These are phyloP conservation scores for Adineta ricciae DNA, from an alignment of 2,888 invertebrate species.

Conservation along the genomic window DNA sequence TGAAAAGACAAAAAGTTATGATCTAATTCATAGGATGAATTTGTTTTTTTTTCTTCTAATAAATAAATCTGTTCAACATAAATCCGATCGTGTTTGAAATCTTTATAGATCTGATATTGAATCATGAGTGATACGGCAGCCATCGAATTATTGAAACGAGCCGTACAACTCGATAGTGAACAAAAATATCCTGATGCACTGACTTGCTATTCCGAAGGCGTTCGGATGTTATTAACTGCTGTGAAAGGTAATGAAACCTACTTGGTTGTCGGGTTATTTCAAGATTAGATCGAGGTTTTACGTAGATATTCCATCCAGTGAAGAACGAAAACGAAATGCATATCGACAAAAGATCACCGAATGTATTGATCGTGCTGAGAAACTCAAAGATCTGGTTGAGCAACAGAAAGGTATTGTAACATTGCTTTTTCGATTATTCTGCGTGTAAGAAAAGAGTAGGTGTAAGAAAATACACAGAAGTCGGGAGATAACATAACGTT, in stretches of 20 bases:
- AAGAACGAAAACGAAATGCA: slow-evolving; percentile 6
- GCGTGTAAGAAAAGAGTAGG: not conserved
- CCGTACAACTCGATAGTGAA: slow-evolving; percentile 8
- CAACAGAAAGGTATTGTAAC: not conserved
- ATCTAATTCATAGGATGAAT: no score
- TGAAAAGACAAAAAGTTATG: no score
- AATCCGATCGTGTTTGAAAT: not conserved
- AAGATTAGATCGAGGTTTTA: no score
- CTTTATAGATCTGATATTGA: not conserved
- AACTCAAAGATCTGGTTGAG: not conserved
- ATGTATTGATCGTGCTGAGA: not conserved
- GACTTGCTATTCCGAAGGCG: not conserved
- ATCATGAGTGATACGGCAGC: slow-evolving; percentile 1
- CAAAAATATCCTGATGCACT: not conserved
- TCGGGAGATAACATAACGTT: no score
- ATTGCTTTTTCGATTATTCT: not conserved
- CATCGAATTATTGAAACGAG: slow-evolving; percentile 17
- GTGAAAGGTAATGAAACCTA: not conserved
- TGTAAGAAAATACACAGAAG: not conserved
- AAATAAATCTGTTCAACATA: no score
- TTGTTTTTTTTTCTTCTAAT: no score
- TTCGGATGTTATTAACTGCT: not conserved
- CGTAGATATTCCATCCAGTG: not conserved
- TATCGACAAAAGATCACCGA: not conserved
- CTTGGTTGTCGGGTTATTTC: no score